These are phyloP conservation scores for Drosophila seguyi DNA, from an alignment of 1,140 invertebrate species.

Conservation along the genomic window DNA sequence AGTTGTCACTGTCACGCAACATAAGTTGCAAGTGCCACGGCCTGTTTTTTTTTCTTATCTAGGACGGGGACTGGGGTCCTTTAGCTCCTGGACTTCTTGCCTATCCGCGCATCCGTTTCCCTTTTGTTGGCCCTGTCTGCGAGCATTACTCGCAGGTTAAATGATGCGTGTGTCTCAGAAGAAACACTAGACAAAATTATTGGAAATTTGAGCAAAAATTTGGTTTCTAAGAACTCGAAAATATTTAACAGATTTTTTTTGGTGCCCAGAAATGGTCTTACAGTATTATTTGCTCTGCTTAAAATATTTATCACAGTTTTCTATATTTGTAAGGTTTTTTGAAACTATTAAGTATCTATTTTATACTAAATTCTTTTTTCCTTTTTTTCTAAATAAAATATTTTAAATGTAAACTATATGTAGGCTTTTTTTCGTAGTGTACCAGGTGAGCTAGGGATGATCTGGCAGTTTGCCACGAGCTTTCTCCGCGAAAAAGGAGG, in stretches of 20 bases:
- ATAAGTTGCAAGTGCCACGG: slow-evolving; percentile 72
- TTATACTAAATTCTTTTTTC: no score
- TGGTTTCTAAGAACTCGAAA: neutral
- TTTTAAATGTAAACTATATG: neutral
- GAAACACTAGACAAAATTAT: slow-evolving; percentile 15
- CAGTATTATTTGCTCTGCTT: neutral
- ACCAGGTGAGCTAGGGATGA: slow-evolving; percentile 37
- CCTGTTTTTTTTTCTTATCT: slow-evolving; percentile 6
- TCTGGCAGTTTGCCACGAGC: slow-evolving; percentile 55
- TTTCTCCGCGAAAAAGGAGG: neutral
- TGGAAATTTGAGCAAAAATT: rapidly evolving
- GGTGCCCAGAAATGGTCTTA: no score
- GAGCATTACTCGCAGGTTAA: slow-evolving; percentile 63
- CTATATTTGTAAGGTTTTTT: no score
- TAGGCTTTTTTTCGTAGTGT: slow-evolving; percentile 1
- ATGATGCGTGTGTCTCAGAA: slow-evolving; percentile 69
- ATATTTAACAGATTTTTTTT: neutral
- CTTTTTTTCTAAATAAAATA: neutral
- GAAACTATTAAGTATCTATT: no score
- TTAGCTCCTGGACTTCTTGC: slow-evolving; percentile 6
- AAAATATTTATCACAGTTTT: no score
- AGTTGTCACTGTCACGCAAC: slow-evolving; percentile 84
- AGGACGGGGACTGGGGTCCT: neutral
- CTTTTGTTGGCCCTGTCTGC: slow-evolving; percentile 38
- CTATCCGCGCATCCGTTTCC: slow-evolving; percentile 21